Evolutionary conservation across 2,797 vertebrate species (phyloP), one percentile per base, ranked within the genome.

Genomic region (Mormyrus hasselquistii): DNA sequence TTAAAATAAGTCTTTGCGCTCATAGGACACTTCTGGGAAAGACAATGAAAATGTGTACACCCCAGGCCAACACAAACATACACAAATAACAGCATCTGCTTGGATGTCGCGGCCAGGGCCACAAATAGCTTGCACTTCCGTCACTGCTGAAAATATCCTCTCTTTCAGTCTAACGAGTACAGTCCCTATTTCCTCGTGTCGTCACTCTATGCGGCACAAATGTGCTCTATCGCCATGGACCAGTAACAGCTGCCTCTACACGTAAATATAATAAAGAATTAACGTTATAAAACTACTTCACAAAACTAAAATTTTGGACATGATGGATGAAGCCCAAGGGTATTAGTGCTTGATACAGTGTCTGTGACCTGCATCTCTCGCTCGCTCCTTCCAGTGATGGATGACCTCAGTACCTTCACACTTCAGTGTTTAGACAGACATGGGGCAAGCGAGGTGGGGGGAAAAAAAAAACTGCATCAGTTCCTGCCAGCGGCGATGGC

Each of bases 291-390:
- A 16, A 38, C 34, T 25, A 82, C 22, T 57, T 57, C 7, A 47
- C n/a, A 87, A 62, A 82, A 87, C 50, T 87, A 87, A 55, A 87
- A 87, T 52, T 83, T 44, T 59, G 57, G 86, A 59, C 52, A 82
- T 9, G 12, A 59, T 50, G 22, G 47, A 53, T 22, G 29, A 89
- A 47, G 86, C 69, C 86, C 29, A 84, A 29, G 6, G 14, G 55
- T 73, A 85, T 88, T 90, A 86, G 87, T 88, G 89, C 83, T 19
- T 86, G 44, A 90, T 90, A 88, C 79, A 88, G 82, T 88, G 86
- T 22, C 38, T 83, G 79, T 85, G 55, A 88, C 76, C 76, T 85
- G 7, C 7, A 14, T 44, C 85, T 29, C 59, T 88, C n/a, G 14
- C 73, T 41, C 16, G 16, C 73, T 41, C 73, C 14, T 41, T 41